Conservation (phyloP, 2,888 invertebrate species). For the Leucophenga montana region DNA sequence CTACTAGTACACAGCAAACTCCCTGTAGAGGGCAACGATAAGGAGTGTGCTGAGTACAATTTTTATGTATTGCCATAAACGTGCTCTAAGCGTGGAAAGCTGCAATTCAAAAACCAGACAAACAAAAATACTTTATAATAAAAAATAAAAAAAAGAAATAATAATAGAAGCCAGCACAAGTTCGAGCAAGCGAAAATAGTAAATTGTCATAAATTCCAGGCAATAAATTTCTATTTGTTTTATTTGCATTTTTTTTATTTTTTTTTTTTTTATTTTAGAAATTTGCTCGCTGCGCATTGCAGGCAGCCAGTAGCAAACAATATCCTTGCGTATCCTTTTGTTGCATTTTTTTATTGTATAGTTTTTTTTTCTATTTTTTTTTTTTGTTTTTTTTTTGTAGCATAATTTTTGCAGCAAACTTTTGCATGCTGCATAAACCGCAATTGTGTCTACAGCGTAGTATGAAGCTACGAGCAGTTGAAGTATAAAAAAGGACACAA, state of each 20-base stretch:
- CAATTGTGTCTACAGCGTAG: slow-evolving; percentile 6
- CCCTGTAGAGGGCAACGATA: background rate
- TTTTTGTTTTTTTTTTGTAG: slow-evolving; percentile 28
- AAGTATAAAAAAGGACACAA: background rate
- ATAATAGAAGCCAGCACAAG: background rate
- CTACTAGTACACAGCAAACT: no score
- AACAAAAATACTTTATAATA: background rate
- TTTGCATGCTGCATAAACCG: slow-evolving; percentile 17
- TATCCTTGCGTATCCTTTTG: slow-evolving; percentile 25
- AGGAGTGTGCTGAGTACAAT: background rate
- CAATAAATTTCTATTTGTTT: slow-evolving; percentile 70
- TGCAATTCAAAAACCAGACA: background rate
- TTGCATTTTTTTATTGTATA: slow-evolving; percentile 31
- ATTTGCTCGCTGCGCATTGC: slow-evolving; percentile 8
- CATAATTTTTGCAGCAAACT: background rate
- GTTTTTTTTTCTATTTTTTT: slow-evolving; percentile 25
- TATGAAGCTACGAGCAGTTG: background rate
- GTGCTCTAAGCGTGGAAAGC: background rate
- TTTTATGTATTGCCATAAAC: slow-evolving; percentile 15
- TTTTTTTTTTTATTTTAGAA: slow-evolving; percentile 40
- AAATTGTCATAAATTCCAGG: slow-evolving; percentile 68
- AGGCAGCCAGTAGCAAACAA: slow-evolving; percentile 7
- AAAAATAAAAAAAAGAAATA: slow-evolving; percentile 32
- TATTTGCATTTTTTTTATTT: slow-evolving; percentile 43
- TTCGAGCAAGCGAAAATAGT: slow-evolving; percentile 30